Evolutionary conservation across 2,113 vertebrate genomes (phyloP).

Genomic region (Nothobranchius furzeri): DNA sequence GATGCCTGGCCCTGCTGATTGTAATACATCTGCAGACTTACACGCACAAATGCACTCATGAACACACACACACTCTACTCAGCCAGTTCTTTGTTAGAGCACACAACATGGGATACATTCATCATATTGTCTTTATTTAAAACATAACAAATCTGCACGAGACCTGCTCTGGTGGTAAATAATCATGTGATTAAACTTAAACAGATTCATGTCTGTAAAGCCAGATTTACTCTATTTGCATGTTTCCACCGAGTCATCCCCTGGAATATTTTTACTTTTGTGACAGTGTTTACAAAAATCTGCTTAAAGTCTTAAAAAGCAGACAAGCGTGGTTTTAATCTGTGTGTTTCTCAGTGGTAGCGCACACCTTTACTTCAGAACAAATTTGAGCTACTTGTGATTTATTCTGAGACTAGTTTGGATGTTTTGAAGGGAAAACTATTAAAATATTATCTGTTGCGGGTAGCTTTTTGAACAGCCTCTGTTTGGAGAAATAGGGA

Average conservation of each 20-base stretch:
- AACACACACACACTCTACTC: conserved; percentile 1
- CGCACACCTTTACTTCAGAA: not conserved
- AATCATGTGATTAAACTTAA: no score
- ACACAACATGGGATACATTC: conserved; percentile 19
- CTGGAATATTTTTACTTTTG: not conserved
- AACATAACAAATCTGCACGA: no score
- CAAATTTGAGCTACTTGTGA: not conserved
- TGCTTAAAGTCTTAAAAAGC: not conserved
- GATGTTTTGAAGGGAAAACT: not conserved
- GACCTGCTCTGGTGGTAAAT: no score
- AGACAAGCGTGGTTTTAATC: not conserved
- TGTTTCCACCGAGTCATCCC: no score
- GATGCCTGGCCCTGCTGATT: conserved; percentile 41
- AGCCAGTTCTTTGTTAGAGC: conserved; percentile 47
- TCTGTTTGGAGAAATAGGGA: not conserved
- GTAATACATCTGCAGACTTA: conserved; percentile 38
- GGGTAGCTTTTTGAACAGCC: not conserved
- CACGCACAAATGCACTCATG: no score
- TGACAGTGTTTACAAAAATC: not conserved
- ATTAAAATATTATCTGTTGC: not conserved
- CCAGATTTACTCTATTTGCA: no score
- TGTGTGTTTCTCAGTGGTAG: not conserved
- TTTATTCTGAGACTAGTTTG: not conserved
- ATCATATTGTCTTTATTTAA: not conserved
- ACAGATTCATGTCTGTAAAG: no score